phyloP scores from a whole-genome alignment of 2,113 vertebrate genomes.

The Mystacornis crossleyi region DNA sequence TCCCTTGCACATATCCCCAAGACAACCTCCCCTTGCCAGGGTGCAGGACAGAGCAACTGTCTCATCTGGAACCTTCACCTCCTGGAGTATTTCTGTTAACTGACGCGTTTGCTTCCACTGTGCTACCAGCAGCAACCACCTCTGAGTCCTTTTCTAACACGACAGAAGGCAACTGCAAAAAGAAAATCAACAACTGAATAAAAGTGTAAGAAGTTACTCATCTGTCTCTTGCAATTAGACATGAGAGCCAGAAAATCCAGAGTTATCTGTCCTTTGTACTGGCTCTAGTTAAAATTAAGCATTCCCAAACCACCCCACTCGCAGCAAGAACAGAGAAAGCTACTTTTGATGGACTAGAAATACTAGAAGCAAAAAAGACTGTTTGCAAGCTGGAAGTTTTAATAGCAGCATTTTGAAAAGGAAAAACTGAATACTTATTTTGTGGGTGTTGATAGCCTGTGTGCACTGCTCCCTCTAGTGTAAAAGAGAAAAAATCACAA shows the following conservation, averaged over 20 bases:
- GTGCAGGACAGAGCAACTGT: neutral
- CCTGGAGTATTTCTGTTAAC: neutral
- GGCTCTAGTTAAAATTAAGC: neutral
- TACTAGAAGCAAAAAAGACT: neutral
- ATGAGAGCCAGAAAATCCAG: neutral
- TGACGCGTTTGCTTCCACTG: neutral
- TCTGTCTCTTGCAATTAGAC: neutral
- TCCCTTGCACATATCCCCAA: no score
- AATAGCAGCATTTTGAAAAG: neutral
- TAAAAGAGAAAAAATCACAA: neutral
- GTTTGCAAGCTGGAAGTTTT: neutral
- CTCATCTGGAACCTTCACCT: neutral
- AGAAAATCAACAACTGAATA: neutral
- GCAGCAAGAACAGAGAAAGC: neutral
- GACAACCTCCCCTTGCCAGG: neutral
- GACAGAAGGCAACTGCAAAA: neutral
- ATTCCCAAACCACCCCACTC: neutral
- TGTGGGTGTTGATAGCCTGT: neutral
- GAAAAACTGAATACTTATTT: neutral
- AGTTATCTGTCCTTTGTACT: neutral
- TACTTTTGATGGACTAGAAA: neutral
- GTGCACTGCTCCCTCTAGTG: slow-evolving; percentile 54
- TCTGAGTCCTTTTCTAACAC: neutral
- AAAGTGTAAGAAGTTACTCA: neutral
- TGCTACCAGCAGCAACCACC: neutral